Evolutionary conservation across 2,113 vertebrate genomes (phyloP).

Genomic region (Carettochelys insculpta): DNA sequence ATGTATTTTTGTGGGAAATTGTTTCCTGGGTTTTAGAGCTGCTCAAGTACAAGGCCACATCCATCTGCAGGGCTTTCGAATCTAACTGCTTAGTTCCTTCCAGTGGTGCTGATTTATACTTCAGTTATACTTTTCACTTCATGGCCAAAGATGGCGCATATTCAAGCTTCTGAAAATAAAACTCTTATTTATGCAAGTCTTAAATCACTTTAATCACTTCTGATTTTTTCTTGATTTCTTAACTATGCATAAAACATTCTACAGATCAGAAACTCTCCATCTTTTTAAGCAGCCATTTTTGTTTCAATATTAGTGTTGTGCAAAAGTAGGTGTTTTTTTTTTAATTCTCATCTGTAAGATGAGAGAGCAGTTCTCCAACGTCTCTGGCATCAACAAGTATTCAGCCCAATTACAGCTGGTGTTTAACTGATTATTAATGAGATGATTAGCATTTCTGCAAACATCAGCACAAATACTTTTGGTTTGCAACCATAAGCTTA

Average conservation of each 20-base stretch:
- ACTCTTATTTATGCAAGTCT: not conserved
- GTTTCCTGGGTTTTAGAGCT: not conserved
- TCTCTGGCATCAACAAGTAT: not conserved
- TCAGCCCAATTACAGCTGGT: not conserved
- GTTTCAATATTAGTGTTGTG: not conserved
- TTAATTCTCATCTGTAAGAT: accelerated
- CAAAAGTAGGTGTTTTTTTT: not conserved
- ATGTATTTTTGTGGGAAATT: too few species aligned
- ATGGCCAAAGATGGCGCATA: accelerated
- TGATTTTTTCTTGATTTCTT: not conserved
- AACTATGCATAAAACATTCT: not conserved
- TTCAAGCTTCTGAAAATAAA: not conserved
- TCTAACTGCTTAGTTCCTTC: not conserved
- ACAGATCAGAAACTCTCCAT: not conserved
- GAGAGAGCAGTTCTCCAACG: accelerated
- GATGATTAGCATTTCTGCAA: not conserved
- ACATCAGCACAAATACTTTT: accelerated
- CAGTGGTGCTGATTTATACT: not conserved
- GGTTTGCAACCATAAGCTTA: accelerated
- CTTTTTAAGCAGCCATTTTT: not conserved
- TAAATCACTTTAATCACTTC: not conserved
- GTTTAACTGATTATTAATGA: not conserved
- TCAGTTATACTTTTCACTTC: not conserved
- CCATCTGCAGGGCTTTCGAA: not conserved
- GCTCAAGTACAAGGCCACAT: not conserved